Conservation (phyloP, 2,797 vertebrate species). For the Momotus momota region DNA sequence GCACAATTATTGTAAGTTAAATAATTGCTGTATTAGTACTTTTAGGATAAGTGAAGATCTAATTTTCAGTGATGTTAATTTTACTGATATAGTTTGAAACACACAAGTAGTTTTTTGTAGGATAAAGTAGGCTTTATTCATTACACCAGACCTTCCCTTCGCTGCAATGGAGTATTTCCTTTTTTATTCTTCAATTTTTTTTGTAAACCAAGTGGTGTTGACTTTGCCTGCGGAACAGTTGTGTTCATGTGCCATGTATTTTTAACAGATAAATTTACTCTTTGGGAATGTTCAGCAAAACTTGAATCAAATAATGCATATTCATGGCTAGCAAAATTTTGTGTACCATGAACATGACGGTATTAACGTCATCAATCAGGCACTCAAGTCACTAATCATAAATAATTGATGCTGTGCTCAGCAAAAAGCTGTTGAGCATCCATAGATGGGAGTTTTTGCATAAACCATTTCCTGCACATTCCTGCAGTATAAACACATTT, state of each 20-base stretch:
- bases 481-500: neutral
- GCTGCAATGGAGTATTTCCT: neutral
- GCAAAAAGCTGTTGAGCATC: neutral
- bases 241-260: neutral
- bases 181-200: neutral
- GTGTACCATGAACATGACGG: neutral
- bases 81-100: neutral
- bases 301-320: slow-evolving; percentile 14
- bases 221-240: neutral
- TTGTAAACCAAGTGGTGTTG: slow-evolving; percentile 4
- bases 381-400: neutral
- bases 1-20: neutral
- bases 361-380: neutral
- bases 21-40: neutral
- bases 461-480: neutral
- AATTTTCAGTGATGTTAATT: neutral
- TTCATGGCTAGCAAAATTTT: neutral
- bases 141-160: neutral
- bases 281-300: neutral
- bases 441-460: neutral
- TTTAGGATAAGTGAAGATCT: neutral
- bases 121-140: neutral
- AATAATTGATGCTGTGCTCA: slow-evolving; percentile 2
- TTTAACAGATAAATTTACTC: neutral
- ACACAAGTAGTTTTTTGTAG: neutral